Evolutionary conservation across 2,888 invertebrate genomes (phyloP), one percentile per base, ranked within the genome.

Genomic region (Trachelus stipa): DNA sequence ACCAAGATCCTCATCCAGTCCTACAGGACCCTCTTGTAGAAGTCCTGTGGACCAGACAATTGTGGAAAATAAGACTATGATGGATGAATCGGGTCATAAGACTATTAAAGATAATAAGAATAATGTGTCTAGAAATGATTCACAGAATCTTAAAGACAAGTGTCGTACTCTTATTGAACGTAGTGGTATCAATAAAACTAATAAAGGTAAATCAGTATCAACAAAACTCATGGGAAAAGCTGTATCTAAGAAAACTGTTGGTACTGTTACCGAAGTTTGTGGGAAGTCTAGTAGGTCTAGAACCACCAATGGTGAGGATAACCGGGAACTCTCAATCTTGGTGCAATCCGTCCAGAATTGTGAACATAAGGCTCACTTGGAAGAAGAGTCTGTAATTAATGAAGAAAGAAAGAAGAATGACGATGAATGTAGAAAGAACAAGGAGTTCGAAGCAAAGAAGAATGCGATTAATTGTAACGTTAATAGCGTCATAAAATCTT

Each of bases 1-100:
- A 74, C 85, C 89, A 78, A 91, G 89, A 81, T 85, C 82, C 77
- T 85, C 91, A 30, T 91, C 92, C 34, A 93, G 92, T 86, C 92
- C 92, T 12, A 89, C 87, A 1, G 83, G 88, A 71, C 86, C 83
- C 0, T 11, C 84, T 34, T 87, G 87, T 78, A 83, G 85, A 80
- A 91, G 89, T 85, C 89, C 91, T 6, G 84, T 91, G 0, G 92
- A 92, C n/a, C 91, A 90, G 81, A 85, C 91, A 37, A 92, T 91
- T 73, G 82, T 90, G 9, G 92, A 92, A 81, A 91, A 88, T 79
- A 88, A 88, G 83, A 79, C 86, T 9, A 79, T 81, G 34, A 84
- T 86, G 74, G 87, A 86, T 35, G 88, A 89, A 71, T 77, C 83
- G 12, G 81, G 91, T 15, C 92, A 92, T 75, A 93, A 93, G 84